These are phyloP conservation scores for Kryptopterus vitreolus DNA, from an alignment of 2,797 vertebrate genomes.

Conservation along the genomic window DNA sequence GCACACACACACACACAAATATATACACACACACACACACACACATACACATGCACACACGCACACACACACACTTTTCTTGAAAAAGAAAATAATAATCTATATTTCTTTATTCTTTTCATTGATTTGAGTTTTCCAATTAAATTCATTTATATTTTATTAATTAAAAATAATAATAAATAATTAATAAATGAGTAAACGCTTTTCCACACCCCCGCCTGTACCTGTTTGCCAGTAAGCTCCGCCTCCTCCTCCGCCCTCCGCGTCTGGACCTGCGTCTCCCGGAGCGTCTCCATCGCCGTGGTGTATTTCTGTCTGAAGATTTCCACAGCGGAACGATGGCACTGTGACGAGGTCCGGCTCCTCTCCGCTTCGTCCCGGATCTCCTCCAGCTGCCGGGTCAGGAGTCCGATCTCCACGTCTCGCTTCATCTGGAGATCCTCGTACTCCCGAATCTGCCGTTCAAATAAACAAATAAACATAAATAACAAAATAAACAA, in stretches of 20 bases:
- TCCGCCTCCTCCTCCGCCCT: slow-evolving; percentile 63
- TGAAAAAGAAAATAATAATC: no score
- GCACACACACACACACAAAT: no score
- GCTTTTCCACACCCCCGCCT: no score
- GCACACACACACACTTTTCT: no score
- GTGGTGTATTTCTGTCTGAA: slow-evolving; percentile 69
- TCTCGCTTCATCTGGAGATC: slow-evolving; percentile 58
- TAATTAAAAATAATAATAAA: no score
- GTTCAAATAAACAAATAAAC: slow-evolving; percentile 15
- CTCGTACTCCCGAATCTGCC: slow-evolving; percentile 60
- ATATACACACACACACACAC: no score
- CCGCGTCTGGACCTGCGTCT: slow-evolving; percentile 60
- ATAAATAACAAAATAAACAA: no score
- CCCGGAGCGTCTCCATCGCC: slow-evolving; percentile 61
- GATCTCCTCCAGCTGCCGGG: slow-evolving; percentile 56
- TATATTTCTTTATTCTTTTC: no score
- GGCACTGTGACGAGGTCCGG: slow-evolving; percentile 50
- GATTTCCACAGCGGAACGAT: slow-evolving; percentile 56
- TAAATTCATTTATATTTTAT: no score
- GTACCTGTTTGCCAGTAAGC: slow-evolving; percentile 68
- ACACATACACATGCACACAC: no score
- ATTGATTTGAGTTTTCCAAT: no score
- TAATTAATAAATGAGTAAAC: no score
- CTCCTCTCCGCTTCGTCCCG: slow-evolving; percentile 57
- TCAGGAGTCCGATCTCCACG: slow-evolving; percentile 51